phyloP scores from a whole-genome alignment of 2,797 vertebrate genomes.

The Moxostoma hubbsi region DNA sequence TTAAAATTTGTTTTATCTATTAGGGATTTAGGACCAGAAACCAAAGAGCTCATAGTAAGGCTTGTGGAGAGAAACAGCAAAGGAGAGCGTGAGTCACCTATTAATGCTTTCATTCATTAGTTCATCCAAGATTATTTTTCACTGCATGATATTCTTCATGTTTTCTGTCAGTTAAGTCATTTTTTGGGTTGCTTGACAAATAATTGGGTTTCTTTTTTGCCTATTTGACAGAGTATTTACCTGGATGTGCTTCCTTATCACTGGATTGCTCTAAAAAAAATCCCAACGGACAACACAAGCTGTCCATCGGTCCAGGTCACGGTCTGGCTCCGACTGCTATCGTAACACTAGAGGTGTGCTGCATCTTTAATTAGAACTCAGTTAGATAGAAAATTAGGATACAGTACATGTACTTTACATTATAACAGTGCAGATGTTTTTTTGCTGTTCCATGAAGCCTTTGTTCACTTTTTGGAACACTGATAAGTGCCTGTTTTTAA shows the following conservation, averaged over 20 bases:
- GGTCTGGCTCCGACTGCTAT: constrained; percentile 78
- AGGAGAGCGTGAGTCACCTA: constrained; percentile 81
- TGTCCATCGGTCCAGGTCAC: constrained; percentile 77
- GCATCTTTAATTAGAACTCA: background rate
- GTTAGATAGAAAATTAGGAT: too few species aligned
- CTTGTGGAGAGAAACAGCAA: constrained; percentile 78
- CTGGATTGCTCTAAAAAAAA: constrained; percentile 78
- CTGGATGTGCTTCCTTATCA: constrained; percentile 81
- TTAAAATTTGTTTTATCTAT: constrained; percentile 7
- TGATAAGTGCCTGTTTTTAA: constrained; percentile 43
- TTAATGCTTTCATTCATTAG: background rate
- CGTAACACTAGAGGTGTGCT: constrained; percentile 84
- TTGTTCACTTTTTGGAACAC: constrained; percentile 24
- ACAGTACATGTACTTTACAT: background rate
- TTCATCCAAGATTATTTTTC: background rate
- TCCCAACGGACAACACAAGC: constrained; percentile 80
- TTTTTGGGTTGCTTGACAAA: too few species aligned
- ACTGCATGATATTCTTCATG: too few species aligned
- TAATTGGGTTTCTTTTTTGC: background rate
- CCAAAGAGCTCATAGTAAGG: constrained; percentile 88
- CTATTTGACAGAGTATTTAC: constrained; percentile 78
- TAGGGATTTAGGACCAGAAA: constrained; percentile 86
- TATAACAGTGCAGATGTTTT: background rate
- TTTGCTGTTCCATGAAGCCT: background rate
- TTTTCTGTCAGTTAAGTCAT: too few species aligned